Conservation (phyloP, 2,888 invertebrate genomes). For the Caenorhabditis uteleia region DNA sequence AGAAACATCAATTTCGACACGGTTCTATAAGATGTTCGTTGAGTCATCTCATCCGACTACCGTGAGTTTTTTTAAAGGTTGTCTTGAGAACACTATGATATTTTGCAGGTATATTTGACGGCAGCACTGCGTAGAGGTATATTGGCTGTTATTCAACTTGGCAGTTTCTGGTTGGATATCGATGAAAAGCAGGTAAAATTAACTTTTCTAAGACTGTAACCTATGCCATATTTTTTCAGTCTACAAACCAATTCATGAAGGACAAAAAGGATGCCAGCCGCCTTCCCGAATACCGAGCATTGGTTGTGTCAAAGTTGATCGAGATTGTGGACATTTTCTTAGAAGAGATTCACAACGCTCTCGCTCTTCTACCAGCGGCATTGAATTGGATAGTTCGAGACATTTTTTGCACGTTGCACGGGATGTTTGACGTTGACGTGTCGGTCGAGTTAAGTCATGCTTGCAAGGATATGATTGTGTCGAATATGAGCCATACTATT, state of each 20-base stretch:
- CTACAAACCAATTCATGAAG: too few relatives aligned
- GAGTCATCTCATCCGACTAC: constrained; percentile 89
- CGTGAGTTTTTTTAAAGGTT: constrained; percentile 50
- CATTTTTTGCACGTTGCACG: constrained; percentile 13
- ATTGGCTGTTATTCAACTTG: constrained; percentile 26
- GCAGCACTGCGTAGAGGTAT: constrained; percentile 17
- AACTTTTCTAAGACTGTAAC: background rate
- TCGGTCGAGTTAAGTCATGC: constrained; percentile 72
- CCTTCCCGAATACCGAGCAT: constrained; percentile 25
- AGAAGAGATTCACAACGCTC: constrained; percentile 17
- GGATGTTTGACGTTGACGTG: constrained; percentile 12
- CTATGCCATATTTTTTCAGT: too few relatives aligned
- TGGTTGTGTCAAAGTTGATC: constrained; percentile 28
- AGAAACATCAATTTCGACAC: constrained; percentile 85
- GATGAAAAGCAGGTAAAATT: constrained; percentile 19
- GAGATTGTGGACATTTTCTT: constrained; percentile 33
- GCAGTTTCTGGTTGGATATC: constrained; percentile 32
- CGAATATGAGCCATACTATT: too few relatives aligned
- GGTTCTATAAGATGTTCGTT: constrained; percentile 85
- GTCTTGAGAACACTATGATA: background rate
- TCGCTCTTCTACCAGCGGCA: constrained; percentile 27
- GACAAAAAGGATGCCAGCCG: constrained; percentile 10
- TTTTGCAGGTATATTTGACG: constrained; percentile 30
- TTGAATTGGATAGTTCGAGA: constrained; percentile 34
- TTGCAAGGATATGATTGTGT: constrained; percentile 90